Evolutionary conservation across 2,113 vertebrate species (phyloP).

Genomic region (Pitta sordida): DNA sequence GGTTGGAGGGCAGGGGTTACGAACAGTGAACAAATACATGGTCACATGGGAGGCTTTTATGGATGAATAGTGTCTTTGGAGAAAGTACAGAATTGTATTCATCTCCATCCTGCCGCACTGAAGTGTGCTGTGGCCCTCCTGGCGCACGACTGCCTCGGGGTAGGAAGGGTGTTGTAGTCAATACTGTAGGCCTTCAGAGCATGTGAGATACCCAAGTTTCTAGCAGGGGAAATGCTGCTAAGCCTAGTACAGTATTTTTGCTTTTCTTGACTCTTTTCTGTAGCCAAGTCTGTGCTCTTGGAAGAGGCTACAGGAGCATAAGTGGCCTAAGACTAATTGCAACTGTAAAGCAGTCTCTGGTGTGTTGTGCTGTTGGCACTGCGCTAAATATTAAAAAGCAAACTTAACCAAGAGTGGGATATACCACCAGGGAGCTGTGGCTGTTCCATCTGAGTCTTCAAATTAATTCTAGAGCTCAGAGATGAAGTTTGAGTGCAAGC

Average conservation of each 20-base stretch:
- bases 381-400: not conserved
- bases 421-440: not conserved
- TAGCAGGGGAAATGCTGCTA: not conserved
- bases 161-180: too few relatives aligned
- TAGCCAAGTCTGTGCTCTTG: not conserved
- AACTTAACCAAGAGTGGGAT: not conserved
- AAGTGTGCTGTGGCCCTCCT: not conserved
- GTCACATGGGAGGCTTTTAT: not conserved
- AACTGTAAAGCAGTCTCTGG: not conserved
- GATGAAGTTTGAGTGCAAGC: not conserved
- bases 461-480: not conserved
- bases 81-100: not conserved
- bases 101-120: not conserved
- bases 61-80: not conserved
- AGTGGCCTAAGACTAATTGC: not conserved
- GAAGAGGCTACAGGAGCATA: not conserved
- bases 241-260: not conserved
- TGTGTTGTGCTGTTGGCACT: not conserved
- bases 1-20: not conserved
- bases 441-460: not conserved
- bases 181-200: not conserved
- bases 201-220: fast-evolving
- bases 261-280: not conserved
- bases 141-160: not conserved
- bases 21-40: not conserved